Base-by-base conservation (phyloP, 2,113 vertebrate genomes). In the Rafetus swinhoei region DNA sequence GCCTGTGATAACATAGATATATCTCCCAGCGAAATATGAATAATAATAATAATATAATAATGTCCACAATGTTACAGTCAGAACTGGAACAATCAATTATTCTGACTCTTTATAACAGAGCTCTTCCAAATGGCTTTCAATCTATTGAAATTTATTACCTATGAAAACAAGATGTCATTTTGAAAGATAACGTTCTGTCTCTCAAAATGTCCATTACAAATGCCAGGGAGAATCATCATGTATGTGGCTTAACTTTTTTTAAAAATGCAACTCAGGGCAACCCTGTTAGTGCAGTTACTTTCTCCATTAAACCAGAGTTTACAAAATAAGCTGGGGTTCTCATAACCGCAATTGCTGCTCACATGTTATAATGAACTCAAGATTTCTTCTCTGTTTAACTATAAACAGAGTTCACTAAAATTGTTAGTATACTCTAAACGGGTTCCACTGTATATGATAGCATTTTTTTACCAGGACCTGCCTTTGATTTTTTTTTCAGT, bases 71-170 rank as follows among this genome's bases (percentile, higher is more conserved):
- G 35, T 62, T 35, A 83, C 80, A 88, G 62, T 22, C 50, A 86
- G 84, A 89, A 52, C 39, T 45, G 27, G 21, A 3, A 79, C 32
- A 18, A 83, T 27, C 79, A 79, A n/a, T 2, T 0, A 3, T 85
- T 89, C 25, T 85, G 27, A 2, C 35, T 81, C 53, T 86, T 89
- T 84, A 27, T 57, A 85, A n/a, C 45, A 84, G n/a, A 93, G 29
- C 39, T 90, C 91, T 94, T 93, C 83, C 85, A 89, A 92, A 55
- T 21, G 80, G 76, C 9, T 65, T 95, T 94, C 79, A 53, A 27
- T 52, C 83, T 60, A 50, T 24, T 84, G n/a, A 54, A 85, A 65
- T 60, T 62, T 59, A 35, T 88, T 88, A 84, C 12, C 12, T 50
- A 0, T 69, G 79, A 91, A 85, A 79, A 94, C 59, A 84, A 11